Base-by-base conservation (phyloP, 1,140 invertebrate genomes). In the Lepidurus packardi region DNA sequence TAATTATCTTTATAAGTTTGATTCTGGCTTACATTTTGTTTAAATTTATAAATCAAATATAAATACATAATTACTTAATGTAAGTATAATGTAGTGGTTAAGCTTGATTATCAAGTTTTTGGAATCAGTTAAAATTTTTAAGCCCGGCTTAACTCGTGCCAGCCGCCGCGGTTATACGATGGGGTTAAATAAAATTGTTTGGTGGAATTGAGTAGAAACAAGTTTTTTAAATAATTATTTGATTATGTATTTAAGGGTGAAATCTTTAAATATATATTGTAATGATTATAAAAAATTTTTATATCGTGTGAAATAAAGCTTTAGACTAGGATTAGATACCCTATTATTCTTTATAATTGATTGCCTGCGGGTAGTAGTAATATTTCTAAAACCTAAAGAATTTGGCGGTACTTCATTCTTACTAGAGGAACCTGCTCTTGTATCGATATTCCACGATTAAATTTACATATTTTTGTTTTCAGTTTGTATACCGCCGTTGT, bases 281-380 rank as follows among this genome's bases (percentile, higher is more conserved):
- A 82, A 83, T 84, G 81, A 79, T 83, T 82, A 82, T 82, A 83
- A 83, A 80, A 84, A 83, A 82, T 84, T 84, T 84, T 84, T 82
- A 75, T 79, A 80, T 73, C 79, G 84, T 81, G 81, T 80, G 82
- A 82, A 84, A 82, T 84, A 85, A 82, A 73, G 43, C 8, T 82
- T 81, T 84, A 88, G 85, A 88, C 85, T 87, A 88, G 88, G 87
- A 89, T 89, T 89, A 89, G 88, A 90, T 90, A 90, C 89, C 86
- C 88, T 87, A 87, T 88, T 89, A 89, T 88, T 84, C 81, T 82
- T 47, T 83, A 83, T 82, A 82, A 82, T 83, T 84, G 85, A 82
- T 81, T 81, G 80, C 78, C 81, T 82, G n/a, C n/a, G 82, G 84
- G 83, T 86, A 87, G 82, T 87, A 88, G 82, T 4, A 0, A 84